Conservation (phyloP, 2,797 vertebrate species). For the Gymnothorax reevesii region DNA sequence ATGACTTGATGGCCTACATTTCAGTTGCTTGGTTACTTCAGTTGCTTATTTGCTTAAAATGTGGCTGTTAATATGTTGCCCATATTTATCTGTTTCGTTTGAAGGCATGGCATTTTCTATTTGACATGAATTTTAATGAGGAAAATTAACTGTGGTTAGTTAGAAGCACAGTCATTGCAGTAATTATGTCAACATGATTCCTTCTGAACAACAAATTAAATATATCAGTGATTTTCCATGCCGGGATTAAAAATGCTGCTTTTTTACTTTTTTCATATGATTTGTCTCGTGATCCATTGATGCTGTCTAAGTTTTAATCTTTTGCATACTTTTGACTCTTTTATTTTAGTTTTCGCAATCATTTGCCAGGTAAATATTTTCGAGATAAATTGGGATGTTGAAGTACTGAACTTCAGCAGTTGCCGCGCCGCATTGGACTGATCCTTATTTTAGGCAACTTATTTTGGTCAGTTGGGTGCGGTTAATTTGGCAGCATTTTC, state of each 20-base stretch:
- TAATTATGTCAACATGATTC: neutral
- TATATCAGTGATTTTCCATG: neutral
- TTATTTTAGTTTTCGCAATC: neutral
- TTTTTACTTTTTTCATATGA: neutral
- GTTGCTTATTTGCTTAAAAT: too few relatives aligned
- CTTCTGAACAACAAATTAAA: neutral
- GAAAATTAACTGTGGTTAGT: neutral
- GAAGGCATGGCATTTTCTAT: neutral
- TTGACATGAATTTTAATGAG: neutral
- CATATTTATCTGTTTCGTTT: neutral
- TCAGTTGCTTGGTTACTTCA: neutral
- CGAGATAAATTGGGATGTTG: neutral
- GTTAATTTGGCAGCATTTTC: neutral
- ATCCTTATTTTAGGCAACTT: neutral
- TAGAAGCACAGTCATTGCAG: neutral
- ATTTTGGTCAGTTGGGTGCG: neutral
- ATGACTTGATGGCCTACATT: constrained; percentile 9
- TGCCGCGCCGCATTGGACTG: neutral
- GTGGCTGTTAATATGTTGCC: neutral
- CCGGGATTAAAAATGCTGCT: neutral
- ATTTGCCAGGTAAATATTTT: neutral
- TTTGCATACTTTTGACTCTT: neutral
- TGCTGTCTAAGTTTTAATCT: neutral
- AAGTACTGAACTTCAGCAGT: neutral
- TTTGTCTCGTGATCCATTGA: neutral